A percentile compares a stretch with the other conserved stretches of the same genome.
Conservation (phyloP, 1,140 invertebrate genomes). For the Drosophila lowei region DNA sequence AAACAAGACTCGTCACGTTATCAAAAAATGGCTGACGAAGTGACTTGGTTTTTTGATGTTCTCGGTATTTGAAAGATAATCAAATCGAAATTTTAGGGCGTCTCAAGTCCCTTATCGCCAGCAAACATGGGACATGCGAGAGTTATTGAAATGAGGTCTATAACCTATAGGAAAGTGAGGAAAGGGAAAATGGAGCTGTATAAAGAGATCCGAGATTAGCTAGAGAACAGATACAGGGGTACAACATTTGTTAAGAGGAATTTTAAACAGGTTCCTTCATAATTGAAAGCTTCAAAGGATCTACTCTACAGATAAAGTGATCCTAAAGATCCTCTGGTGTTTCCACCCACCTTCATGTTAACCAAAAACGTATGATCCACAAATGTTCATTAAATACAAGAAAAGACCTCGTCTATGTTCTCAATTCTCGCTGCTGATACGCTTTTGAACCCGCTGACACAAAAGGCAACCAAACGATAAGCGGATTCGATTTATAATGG, state of each 20-base stretch:
- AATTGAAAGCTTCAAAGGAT: too few relatives aligned
- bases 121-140: conserved; percentile 25
- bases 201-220: too few relatives aligned
- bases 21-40: conserved; percentile 17
- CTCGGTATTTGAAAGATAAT: conserved; percentile 19
- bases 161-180: conserved; percentile 23
- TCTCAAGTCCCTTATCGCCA: conserved; percentile 22
- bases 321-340: too few relatives aligned
- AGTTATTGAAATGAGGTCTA: conserved; percentile 34
- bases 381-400: background rate
- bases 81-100: conserved; percentile 29
- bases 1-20: conserved; percentile 30
- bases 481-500: conserved; percentile 9
- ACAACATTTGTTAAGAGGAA: too few relatives aligned
- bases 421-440: conserved; percentile 25
- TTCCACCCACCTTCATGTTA: too few relatives aligned
- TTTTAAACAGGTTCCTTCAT: too few relatives aligned
- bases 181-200: too few relatives aligned
- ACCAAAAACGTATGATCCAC: background rate
- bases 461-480: conserved; percentile 42
- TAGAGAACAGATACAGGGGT: too few relatives aligned
- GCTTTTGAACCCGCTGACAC: conserved; percentile 70
- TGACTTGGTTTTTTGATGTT: conserved; percentile 7
- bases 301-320: too few relatives aligned
- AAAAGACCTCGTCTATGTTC: too few relatives aligned